Evolutionary conservation across 2,888 invertebrate species (phyloP), one percentile per base, ranked within the genome.

Genomic region (Cerastis leucographa): DNA sequence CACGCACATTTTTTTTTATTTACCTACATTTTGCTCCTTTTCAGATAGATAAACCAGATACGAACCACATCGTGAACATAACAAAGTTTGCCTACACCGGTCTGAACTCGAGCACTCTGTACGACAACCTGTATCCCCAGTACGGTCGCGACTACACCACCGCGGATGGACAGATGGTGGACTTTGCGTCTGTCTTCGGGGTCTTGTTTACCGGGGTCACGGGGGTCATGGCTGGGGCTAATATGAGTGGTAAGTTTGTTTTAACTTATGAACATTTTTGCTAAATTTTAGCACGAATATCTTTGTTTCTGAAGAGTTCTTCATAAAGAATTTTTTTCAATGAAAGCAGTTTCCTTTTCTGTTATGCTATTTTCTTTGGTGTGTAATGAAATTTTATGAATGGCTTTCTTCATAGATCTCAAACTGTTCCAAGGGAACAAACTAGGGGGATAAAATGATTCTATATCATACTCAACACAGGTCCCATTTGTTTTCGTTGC

Each of bases 141-240:
- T 99, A 98, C 91, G 97, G 97, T 0, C 92, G 95, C 0, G 98
- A 98, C 96, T 99, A 99, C 92, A 98, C 98, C 2, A 97, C 97
- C 0, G 94, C 97, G 51, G 95, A 96, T 1, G 98, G 97, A 0
- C 96, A 97, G 35, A 82, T 91, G 88, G 98, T 98, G 73, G 98
- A 98, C 91, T 99, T 99, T 94, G 98, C 99, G 0, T 98, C 98
- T 0, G 99, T 99, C 22, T 99, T 99, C 94, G 99, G 99, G 64
- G 99, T 99, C 17, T 96, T 99, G 49, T 99, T 99, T 95, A 99
- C 99, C 40, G 99, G 99, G 25, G 99, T 99, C 4, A 99, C 99
- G 0, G 99, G 99, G 3, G 99, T 99, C 85, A 99, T 99, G 99
- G 99, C 99, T 62, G 99, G 99, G 0, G 99, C 99, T 49, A 99